Base-by-base conservation (phyloP, 35 echinoderm and acorn worm species). In the Hemicentrotus pulcherrimus region DNA sequence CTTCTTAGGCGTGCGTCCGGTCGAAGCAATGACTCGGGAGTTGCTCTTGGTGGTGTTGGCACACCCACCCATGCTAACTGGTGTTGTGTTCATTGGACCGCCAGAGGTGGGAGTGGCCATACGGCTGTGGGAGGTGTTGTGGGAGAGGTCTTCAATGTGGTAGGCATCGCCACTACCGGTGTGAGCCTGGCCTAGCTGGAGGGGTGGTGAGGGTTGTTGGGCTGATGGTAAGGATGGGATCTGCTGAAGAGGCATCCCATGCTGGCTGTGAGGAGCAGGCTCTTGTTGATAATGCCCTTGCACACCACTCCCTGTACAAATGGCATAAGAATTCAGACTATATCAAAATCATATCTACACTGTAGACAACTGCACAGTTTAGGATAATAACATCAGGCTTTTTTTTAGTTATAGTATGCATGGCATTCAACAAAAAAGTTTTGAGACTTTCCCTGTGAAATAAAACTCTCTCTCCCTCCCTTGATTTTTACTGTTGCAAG, bases 121-220 rank as follows among this genome's bases (percentile, higher is more conserved):
- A 18, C 88, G 88, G 24, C 86, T 86, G n/a, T 86, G 86, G 4
- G 86, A 31, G 86, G 88, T 45, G 88, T 90, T 90, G 65, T 78
- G 65, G 88, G 88, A 90, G 88, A 90, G 88, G 31, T 90, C 88
- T 19, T 90, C 32, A 13, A 90, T 90, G 32, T 90, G 88, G 88
- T 90, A 90, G 88, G 32, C 24, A 16, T 45, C 15, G 88, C 46
- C 33, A 90, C 19, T 4, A 28, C 46, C 46, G 32, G 88, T 45
- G 32, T 86, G 28, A 22, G 86, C n/a, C 31, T 16, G 88, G 19
- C 32, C 88, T 90, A 46, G 88, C 88, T 90, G 88, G 19, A 47
- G 88, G 32, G 88, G 32, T 41, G 88, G 88, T 9, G 88, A 78
- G 18, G 65, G 18, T 78, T 78, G 65, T 24, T 78, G 65, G 65